Evolutionary conservation across 2,113 vertebrate species (phyloP), one percentile per base, ranked within the genome.

Genomic region (Ornithorhynchus anatinus): DNA sequence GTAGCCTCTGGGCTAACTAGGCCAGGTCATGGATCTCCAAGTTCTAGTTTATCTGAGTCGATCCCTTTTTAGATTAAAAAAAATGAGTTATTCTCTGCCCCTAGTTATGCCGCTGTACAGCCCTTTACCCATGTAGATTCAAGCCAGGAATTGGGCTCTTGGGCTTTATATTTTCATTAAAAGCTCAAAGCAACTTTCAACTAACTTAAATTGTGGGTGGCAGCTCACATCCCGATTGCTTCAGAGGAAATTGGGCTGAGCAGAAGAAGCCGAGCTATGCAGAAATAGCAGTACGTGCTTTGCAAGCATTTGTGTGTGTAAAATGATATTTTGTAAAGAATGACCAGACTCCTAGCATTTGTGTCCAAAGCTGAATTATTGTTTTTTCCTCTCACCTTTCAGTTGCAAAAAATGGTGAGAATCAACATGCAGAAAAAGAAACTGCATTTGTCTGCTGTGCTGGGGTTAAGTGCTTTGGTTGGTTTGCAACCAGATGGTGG

Each of bases 101-200:
- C 75, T 75, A 82, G 80, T 82, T 78, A 77, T 69, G 74, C 72
- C 70, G 63, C 20, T 69, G 48, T 40, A 52, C 54, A 63, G 72
- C 63, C 43, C 48, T 86, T 72, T 72, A 69, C 37, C 66, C n/a
- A 11, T 20, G 36, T 36, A 75, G 72, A 75, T 52, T 32, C 57
- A 53, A 64, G 39, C 3, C 48, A 23, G n/a, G 56, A 78, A 82
- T 70, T 67, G 63, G 67, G 23, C 76, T 63, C 73, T 16, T 32
- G 82, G 67, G 82, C 37, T 78, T 82, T 67, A 58, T 40, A 20
- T 70, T 80, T 76, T 75, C 64, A 70, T 84, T 82, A 80, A 78
- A 80, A 80, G 29, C 60, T 37, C 67, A 58, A 25, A 45, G 79
- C 75, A 61, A 80, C 44, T 10, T 70, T 70, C 39, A 78, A 51